Conservation (phyloP, 2,113 vertebrate species). For the Alaudala cheleensis region DNA sequence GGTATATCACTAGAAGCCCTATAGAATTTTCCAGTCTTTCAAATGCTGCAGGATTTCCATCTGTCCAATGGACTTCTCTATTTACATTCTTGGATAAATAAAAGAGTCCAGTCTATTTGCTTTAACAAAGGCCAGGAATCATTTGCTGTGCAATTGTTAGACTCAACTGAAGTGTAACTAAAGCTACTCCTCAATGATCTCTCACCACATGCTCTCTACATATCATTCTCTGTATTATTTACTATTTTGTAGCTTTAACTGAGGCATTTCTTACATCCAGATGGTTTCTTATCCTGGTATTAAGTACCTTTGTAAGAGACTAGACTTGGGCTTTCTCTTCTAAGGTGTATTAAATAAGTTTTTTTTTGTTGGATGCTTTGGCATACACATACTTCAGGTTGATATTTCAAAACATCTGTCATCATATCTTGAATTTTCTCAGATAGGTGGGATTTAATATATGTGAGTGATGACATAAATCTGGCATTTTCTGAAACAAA, state of each 20-base stretch:
- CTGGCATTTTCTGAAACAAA: neutral
- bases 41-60: constrained; percentile 72
- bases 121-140: constrained; percentile 70
- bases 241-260: constrained; percentile 46
- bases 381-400: neutral
- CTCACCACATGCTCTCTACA: constrained; percentile 57
- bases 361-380: neutral
- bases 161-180: constrained; percentile 63
- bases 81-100: constrained; percentile 72
- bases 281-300: constrained; percentile 52
- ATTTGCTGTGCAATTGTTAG: constrained; percentile 67
- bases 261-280: constrained; percentile 58
- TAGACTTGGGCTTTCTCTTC: neutral
- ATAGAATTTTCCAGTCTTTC: constrained; percentile 56
- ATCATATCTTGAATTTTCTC: neutral
- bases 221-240: constrained; percentile 61
- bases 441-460: neutral
- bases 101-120: constrained; percentile 59
- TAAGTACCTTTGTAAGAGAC: neutral
- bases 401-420: neutral
- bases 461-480: neutral
- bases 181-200: constrained; percentile 63
- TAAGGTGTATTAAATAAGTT: neutral
- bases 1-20: constrained; percentile 63
- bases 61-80: constrained; percentile 71